A percentile compares a stretch with the other conserved stretches of the same genome.
Evolutionary conservation across 2,113 vertebrate genomes (phyloP).

Genomic region (Brachyhypopomus occidentalis): DNA sequence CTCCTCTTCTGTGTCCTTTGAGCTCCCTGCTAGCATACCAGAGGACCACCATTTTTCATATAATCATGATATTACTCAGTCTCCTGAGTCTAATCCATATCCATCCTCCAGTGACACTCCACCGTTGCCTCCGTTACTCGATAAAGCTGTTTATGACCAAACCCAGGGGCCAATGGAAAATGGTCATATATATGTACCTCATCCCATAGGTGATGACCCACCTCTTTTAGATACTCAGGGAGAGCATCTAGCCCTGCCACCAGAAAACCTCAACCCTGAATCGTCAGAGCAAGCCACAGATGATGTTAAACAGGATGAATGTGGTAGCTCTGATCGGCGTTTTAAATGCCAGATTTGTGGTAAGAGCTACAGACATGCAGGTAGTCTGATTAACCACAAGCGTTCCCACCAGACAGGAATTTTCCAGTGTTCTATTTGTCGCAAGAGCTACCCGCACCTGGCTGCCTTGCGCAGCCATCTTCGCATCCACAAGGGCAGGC

Average conservation of each 20-base stretch:
- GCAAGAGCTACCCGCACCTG: slow-evolving; percentile 83
- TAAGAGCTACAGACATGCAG: slow-evolving; percentile 90
- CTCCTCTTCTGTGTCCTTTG: slow-evolving; percentile 70
- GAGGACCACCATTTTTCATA: slow-evolving; percentile 64
- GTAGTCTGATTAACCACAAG: slow-evolving; percentile 89
- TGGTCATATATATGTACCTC: slow-evolving; percentile 74
- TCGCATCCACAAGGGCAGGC: slow-evolving; percentile 80
- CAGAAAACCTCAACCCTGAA: slow-evolving; percentile 51
- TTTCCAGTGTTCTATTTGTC: slow-evolving; percentile 82
- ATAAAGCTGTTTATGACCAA: slow-evolving; percentile 73
- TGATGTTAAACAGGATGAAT: slow-evolving; percentile 58
- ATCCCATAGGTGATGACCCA: slow-evolving; percentile 61
- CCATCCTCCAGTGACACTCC: slow-evolving; percentile 72
- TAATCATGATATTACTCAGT: slow-evolving; percentile 63
- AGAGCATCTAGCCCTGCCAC: slow-evolving; percentile 55
- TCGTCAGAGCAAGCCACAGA: slow-evolving; percentile 46
- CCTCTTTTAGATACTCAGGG: slow-evolving; percentile 64
- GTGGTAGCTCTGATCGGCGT: slow-evolving; percentile 64
- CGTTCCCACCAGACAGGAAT: slow-evolving; percentile 85
- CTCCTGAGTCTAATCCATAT: slow-evolving; percentile 65
- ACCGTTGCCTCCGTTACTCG: slow-evolving; percentile 69
- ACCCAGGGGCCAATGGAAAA: slow-evolving; percentile 63
- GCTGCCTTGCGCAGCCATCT: slow-evolving; percentile 86
- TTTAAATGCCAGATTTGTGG: slow-evolving; percentile 82
- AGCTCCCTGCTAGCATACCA: slow-evolving; percentile 58